Conservation (phyloP, 2,888 invertebrate genomes). For the Deroplatys truncata region DNA sequence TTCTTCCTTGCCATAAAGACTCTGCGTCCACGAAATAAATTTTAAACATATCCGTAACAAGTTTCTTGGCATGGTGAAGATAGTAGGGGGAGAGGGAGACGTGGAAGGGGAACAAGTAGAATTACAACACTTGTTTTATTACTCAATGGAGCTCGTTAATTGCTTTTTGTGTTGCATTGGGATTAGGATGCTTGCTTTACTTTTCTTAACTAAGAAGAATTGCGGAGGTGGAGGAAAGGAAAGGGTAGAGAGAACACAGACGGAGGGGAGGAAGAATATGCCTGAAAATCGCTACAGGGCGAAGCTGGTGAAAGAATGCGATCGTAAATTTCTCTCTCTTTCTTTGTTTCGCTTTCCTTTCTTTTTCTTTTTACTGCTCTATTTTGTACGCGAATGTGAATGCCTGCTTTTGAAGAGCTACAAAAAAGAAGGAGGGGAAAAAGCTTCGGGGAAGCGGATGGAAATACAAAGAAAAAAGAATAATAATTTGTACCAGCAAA, state of each 20-base stretch:
- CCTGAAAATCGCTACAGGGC: not conserved
- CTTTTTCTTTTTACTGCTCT: not conserved
- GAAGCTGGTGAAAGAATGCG: constrained; percentile 15
- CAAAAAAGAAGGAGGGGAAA: not conserved
- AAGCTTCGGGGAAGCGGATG: not conserved
- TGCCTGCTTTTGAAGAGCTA: not conserved
- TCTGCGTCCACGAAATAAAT: not conserved
- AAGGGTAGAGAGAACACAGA: not conserved
- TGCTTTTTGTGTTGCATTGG: constrained; percentile 22
- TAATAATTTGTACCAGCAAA: not conserved
- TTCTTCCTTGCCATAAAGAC: not conserved
- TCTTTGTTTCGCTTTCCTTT: not conserved
- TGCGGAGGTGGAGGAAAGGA: not conserved
- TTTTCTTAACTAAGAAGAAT: constrained; percentile 7
- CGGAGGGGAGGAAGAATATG: not conserved
- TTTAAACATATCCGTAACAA: constrained; percentile 15
- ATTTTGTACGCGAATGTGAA: not conserved
- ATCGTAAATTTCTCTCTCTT: constrained; percentile 18
- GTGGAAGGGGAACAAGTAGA: not conserved
- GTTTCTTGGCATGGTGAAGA: not conserved
- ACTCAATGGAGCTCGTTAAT: constrained; percentile 18
- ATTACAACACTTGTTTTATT: constrained; percentile 20
- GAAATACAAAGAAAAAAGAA: not conserved
- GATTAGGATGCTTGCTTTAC: constrained; percentile 10
- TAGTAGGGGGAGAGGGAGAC: not conserved